These are phyloP conservation scores for Pristionchus exspectatus DNA, from an alignment of 2,888 invertebrate genomes.

Conservation along the genomic window DNA sequence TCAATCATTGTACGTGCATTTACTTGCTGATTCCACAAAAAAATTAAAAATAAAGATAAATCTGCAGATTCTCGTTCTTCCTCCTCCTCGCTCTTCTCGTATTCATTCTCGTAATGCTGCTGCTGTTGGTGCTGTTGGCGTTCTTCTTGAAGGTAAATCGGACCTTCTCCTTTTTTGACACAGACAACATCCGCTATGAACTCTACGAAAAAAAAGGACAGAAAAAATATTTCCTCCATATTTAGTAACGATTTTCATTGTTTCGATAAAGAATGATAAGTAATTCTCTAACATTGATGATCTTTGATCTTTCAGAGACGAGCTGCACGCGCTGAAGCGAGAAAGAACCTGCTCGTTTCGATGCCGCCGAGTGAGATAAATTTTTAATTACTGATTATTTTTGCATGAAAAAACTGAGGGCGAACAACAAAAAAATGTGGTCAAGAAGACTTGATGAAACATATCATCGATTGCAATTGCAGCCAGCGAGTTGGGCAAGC, in stretches of 20 bases:
- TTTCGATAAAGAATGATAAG: too few species aligned
- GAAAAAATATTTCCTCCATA: too few species aligned
- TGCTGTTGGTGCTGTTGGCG: slow-evolving; percentile 10
- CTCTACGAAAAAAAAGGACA: too few species aligned
- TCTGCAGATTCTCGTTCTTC: slow-evolving; percentile 39
- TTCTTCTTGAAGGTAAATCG: slow-evolving; percentile 17
- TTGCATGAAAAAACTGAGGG: background rate
- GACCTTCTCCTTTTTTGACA: too few species aligned
- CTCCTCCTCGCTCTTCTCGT: slow-evolving; percentile 45
- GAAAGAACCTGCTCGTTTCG: slow-evolving; percentile 59
- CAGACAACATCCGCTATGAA: too few species aligned
- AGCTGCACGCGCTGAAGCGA: slow-evolving; percentile 55
- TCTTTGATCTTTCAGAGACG: slow-evolving; percentile 28
- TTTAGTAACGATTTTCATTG: too few species aligned
- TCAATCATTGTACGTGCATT: too few species aligned
- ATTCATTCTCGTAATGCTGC: slow-evolving; percentile 29
- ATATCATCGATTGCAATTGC: background rate
- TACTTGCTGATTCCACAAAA: background rate
- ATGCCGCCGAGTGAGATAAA: slow-evolving; percentile 58
- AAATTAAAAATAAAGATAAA: background rate
- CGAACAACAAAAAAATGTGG: background rate
- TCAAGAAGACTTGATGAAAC: too few species aligned
- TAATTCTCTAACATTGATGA: background rate
- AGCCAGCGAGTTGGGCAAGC: slow-evolving; percentile 60
- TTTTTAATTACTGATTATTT: background rate